A percentile compares a stretch with the other conserved stretches of the same genome.
These are phyloP conservation scores for Entelurus aequoreus DNA, from an alignment of 2,113 vertebrate species.

Conservation along the genomic window DNA sequence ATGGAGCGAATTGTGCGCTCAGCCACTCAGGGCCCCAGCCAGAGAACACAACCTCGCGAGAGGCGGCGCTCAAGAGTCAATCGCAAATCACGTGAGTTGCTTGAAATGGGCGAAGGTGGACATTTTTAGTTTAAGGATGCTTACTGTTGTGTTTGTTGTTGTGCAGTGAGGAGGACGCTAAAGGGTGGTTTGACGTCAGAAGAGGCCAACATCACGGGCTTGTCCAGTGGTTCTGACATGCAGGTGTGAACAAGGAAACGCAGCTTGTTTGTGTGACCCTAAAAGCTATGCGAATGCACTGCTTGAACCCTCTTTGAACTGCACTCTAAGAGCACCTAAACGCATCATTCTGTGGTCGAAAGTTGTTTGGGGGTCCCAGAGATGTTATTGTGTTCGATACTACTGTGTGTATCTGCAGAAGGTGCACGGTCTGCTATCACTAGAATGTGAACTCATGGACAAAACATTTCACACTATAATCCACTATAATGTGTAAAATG, in stretches of 20 bases:
- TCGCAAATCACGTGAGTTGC: slow-evolving; percentile 87
- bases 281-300: slow-evolving; percentile 28
- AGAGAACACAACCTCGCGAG: slow-evolving; percentile 84
- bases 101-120: neutral
- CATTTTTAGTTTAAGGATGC: too few relatives aligned
- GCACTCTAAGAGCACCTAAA: neutral
- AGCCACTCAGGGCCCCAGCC: slow-evolving; percentile 91
- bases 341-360: neutral
- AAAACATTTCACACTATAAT: slow-evolving; percentile 17
- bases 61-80: slow-evolving; percentile 90
- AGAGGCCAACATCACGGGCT: slow-evolving; percentile 89
- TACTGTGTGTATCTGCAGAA: slow-evolving; percentile 62
- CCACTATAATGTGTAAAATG: slow-evolving; percentile 31
- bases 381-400: slow-evolving; percentile 43
- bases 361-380: neutral
- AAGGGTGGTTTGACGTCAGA: slow-evolving; percentile 90
- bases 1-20: slow-evolving; percentile 98
- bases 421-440: slow-evolving; percentile 49
- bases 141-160: neutral
- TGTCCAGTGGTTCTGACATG: slow-evolving; percentile 87
- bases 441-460: slow-evolving; percentile 55
- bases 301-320: neutral
- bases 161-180: slow-evolving; percentile 89
- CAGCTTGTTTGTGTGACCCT: slow-evolving; percentile 33
- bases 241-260: slow-evolving; percentile 78